Base-by-base conservation (phyloP, 2,797 vertebrate genomes). In the Zenarchopterus dispar region DNA sequence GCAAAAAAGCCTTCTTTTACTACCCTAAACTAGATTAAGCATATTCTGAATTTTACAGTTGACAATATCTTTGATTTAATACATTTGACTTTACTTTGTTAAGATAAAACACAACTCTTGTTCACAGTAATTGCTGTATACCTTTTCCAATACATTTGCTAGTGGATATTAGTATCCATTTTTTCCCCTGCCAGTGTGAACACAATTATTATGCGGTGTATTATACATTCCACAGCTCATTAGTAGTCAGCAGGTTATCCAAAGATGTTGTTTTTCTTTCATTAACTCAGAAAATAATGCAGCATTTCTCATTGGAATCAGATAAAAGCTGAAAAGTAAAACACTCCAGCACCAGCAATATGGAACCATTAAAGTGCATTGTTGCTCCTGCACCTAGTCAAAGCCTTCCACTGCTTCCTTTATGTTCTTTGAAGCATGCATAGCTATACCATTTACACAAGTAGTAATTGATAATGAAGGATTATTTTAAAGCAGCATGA, bases 181-280 rank as follows among this genome's bases (percentile, higher is more conserved):
- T 70, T 59, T 24, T n/a, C 8, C 26, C 13, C 66, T 65, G 65
- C 69, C 61, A 75, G 54, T 59, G 44, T 68, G 73, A 87, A 71
- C 60, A 54, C 57, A 69, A 76, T 84, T 79, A 83, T 87, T 75
- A 78, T 84, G 62, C 80, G 28, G 68, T 75, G 75, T 73, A 70
- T 70, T 71, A 80, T 72, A 62, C 41, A 80, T 75, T 84, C 57
- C 70, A 83, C 78, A 80, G 57, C 78, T 87, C 80, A 89, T 89
- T 87, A 89, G 77, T 70, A 86, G 74, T 78, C 82, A 80, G 84
- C 79, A 85, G 79, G 77, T 86, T 85, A 83, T 84, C 73, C 77
- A 56, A 75, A 80, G 61, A 78, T 60, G 51, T 51, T 60, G 39
- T 62, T 81, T 89, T 81, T 66, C 56, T 81, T 85, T 79, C 69